Conservation (phyloP, 2,888 invertebrate genomes). For the Eubasilissa splendida region DNA sequence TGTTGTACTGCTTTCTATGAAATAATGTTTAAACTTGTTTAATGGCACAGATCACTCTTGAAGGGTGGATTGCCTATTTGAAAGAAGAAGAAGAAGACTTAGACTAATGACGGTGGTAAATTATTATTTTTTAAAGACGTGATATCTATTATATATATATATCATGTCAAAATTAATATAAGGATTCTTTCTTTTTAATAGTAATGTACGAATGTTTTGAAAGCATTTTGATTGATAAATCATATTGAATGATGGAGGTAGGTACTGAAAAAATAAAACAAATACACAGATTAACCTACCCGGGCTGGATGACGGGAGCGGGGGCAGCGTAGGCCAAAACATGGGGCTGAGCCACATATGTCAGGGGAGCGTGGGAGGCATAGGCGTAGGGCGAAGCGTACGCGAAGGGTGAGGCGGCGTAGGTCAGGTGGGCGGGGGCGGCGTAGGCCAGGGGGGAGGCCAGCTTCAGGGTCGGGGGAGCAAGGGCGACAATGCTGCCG, state of each 20-base stretch:
- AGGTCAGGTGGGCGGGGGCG: slow-evolving; percentile 52
- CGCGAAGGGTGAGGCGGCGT: slow-evolving; percentile 45
- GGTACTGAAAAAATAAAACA: neutral
- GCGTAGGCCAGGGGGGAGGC: slow-evolving; percentile 45
- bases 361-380: slow-evolving; percentile 58
- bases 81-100: too few relatives aligned
- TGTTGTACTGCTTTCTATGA: too few relatives aligned
- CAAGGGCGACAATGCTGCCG: slow-evolving; percentile 52
- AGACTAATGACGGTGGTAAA: too few relatives aligned
- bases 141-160: too few relatives aligned
- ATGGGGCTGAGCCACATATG: slow-evolving; percentile 61
- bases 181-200: too few relatives aligned
- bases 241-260: neutral
- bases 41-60: too few relatives aligned
- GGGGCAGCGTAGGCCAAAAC: slow-evolving; percentile 59
- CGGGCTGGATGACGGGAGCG: slow-evolving; percentile 62
- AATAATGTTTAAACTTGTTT: too few relatives aligned
- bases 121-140: too few relatives aligned
- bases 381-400: slow-evolving; percentile 55
- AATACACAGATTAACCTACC: slow-evolving; percentile 57
- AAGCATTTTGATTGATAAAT: too few relatives aligned
- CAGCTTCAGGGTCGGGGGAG: slow-evolving; percentile 51
- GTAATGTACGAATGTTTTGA: too few relatives aligned
- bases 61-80: too few relatives aligned
- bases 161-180: too few relatives aligned